Evolutionary conservation across 2,888 invertebrate genomes (phyloP).

Genomic region (Cryptocephalus moraei): DNA sequence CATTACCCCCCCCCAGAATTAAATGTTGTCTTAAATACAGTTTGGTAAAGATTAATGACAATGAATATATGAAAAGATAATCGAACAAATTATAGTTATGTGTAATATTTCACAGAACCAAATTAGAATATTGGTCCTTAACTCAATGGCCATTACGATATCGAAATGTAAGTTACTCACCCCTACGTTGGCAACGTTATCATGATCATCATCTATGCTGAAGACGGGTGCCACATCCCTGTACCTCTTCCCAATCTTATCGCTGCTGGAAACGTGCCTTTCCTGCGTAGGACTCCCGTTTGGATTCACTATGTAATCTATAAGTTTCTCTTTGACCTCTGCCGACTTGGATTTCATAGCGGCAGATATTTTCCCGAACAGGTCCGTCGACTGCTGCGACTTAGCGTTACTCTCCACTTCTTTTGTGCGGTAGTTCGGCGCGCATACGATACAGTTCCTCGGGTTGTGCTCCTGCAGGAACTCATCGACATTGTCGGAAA

Average conservation of each 20-base stretch:
- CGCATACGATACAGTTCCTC: constrained; percentile 72
- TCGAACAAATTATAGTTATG: no score
- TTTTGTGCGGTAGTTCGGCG: constrained; percentile 35
- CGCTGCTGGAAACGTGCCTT: constrained; percentile 74
- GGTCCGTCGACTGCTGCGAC: constrained; percentile 46
- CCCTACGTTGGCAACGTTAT: constrained; percentile 41
- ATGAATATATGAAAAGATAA: no score
- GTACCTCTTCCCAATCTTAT: constrained; percentile 79
- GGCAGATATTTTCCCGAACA: constrained; percentile 74
- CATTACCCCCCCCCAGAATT: no score
- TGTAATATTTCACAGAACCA: neutral
- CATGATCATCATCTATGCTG: constrained; percentile 84
- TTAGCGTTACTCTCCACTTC: constrained; percentile 20
- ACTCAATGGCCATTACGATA: no score
- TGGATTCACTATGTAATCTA: constrained; percentile 90
- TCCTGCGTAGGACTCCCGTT: constrained; percentile 49
- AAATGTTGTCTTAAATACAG: no score
- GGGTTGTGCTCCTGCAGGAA: constrained; percentile 79
- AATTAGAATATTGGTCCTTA: neutral
- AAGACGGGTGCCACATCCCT: constrained; percentile 87
- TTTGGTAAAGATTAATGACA: no score
- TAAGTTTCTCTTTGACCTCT: constrained; percentile 82
- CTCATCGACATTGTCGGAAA: constrained; percentile 69
- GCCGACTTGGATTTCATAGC: constrained; percentile 86
- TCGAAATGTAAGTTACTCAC: constrained; percentile 23